These are phyloP conservation scores for Graptemys geographica DNA, from an alignment of 2,797 vertebrate genomes.

Conservation along the genomic window DNA sequence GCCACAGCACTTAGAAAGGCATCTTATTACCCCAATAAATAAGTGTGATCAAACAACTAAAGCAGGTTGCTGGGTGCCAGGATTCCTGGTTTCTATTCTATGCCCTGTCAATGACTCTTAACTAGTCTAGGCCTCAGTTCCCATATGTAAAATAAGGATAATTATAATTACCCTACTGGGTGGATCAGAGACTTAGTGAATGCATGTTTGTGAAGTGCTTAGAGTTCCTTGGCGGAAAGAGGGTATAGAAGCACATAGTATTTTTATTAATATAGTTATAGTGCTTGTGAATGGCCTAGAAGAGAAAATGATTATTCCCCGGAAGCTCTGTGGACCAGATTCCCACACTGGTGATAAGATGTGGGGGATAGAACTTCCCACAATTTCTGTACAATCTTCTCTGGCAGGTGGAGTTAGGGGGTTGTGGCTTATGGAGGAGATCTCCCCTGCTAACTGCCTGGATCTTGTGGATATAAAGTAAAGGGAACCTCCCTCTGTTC, in stretches of 20 bases:
- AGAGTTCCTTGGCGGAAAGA: neutral
- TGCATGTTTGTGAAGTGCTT: neutral
- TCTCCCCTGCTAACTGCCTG: accelerated
- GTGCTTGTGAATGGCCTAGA: neutral
- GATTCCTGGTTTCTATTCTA: accelerated
- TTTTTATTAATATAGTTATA: neutral
- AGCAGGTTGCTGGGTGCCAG: neutral
- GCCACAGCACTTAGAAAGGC: neutral
- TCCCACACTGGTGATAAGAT: neutral
- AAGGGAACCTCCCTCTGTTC: neutral
- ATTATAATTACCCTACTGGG: neutral
- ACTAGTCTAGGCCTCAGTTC: neutral
- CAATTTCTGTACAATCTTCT: neutral
- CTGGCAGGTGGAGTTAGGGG: neutral
- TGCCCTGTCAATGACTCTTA: neutral
- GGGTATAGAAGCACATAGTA: neutral
- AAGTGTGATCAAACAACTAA: neutral
- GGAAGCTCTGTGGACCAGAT: neutral
- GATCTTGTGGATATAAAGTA: neutral
- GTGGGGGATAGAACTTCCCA: neutral
- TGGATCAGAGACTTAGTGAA: neutral
- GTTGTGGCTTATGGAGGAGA: neutral
- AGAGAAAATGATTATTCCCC: neutral
- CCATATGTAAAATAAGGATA: no score
- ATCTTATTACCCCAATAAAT: neutral